phyloP scores from a whole-genome alignment of 2,888 invertebrate species.

The Andrena trimmerana region DNA sequence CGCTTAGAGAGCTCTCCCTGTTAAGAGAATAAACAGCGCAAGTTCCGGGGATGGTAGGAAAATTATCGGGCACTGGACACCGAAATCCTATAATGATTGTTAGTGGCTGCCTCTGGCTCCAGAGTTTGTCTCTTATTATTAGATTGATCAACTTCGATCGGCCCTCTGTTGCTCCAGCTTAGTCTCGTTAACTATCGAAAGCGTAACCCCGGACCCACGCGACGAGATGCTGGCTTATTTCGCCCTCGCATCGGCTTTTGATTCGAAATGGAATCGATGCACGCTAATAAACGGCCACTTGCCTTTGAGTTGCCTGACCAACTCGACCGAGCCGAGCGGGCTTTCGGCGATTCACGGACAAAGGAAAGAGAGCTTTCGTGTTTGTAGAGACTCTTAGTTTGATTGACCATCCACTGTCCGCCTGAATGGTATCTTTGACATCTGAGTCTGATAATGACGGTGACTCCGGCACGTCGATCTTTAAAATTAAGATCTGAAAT shows the following conservation, averaged over 20 bases:
- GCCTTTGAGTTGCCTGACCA: slow-evolving; percentile 37
- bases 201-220: not conserved
- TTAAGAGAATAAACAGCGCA: slow-evolving; percentile 50
- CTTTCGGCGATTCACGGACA: slow-evolving; percentile 12
- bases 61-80: slow-evolving; percentile 47
- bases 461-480: no score
- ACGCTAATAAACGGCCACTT: slow-evolving; percentile 28
- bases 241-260: not conserved
- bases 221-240: not conserved
- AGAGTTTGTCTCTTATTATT: slow-evolving; percentile 11
- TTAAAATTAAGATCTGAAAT: no score
- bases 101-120: slow-evolving; percentile 33
- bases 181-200: slow-evolving; percentile 33
- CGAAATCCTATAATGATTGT: slow-evolving; percentile 45
- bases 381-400: not conserved
- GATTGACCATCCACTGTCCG: no score
- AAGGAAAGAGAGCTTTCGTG: slow-evolving; percentile 11
- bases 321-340: slow-evolving; percentile 15
- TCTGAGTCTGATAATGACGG: no score
- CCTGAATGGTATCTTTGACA: no score
- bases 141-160: slow-evolving; percentile 43
- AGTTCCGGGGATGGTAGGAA: slow-evolving; percentile 24
- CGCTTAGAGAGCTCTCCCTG: not conserved
- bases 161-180: slow-evolving; percentile 34
- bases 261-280: slow-evolving; percentile 37